phyloP scores from a whole-genome alignment of 2,797 vertebrate species.

The Ambastaia sidthimunki region DNA sequence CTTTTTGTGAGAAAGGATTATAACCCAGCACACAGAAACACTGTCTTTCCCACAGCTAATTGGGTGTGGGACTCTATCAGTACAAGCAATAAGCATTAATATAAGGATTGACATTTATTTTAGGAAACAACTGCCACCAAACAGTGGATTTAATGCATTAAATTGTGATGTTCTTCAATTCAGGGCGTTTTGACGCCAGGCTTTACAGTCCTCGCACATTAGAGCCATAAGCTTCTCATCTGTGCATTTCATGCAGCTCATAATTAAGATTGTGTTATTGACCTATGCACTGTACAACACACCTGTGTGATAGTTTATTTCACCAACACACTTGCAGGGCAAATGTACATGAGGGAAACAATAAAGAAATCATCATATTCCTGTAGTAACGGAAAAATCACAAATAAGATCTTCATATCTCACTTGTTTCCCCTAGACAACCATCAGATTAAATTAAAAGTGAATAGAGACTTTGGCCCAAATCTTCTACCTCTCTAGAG shows the following conservation, averaged over 20 bases:
- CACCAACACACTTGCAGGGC: background rate
- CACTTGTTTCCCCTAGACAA: background rate
- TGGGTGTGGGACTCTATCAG: constrained; percentile 69
- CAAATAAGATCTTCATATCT: background rate
- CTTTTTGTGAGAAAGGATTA: constrained; percentile 79
- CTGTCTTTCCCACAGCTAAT: constrained; percentile 72
- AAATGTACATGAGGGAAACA: background rate
- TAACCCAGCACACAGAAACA: constrained; percentile 71
- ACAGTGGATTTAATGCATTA: constrained; percentile 50
- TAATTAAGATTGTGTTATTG: constrained; percentile 29
- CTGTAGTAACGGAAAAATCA: background rate
- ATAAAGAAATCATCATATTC: background rate
- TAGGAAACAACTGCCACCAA: constrained; percentile 57
- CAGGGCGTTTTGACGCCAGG: constrained; percentile 13
- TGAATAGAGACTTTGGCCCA: background rate
- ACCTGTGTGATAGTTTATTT: background rate
- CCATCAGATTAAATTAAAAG: background rate
- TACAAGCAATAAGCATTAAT: constrained; percentile 68
- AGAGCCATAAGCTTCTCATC: constrained; percentile 15
- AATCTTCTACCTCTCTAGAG: too few relatives aligned
- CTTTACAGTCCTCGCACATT: constrained; percentile 24
- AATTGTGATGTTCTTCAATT: constrained; percentile 30
- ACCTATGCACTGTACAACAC: constrained; percentile 24
- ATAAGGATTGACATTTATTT: constrained; percentile 72
- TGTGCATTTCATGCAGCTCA: background rate